Percentiles rank a stretch among this genome's conserved stretches.
phyloP scores from a whole-genome alignment of 1,140 invertebrate species.

The Tetramorium simillimum region DNA sequence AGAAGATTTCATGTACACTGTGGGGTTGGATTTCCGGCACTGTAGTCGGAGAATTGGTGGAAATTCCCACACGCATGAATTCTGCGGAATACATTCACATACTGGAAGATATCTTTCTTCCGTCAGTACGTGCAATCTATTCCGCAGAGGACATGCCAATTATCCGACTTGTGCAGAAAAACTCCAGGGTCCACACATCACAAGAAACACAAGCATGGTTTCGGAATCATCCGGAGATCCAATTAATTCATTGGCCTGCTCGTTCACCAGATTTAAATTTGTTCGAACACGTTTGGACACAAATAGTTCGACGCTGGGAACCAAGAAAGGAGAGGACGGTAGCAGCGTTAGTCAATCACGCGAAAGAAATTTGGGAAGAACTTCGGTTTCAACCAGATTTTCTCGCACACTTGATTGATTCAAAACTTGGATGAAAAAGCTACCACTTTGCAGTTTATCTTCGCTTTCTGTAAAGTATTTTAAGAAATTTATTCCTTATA shows the following conservation, averaged over 20 bases:
- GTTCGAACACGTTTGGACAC: background rate
- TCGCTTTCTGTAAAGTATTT: no score
- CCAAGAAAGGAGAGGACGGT: background rate
- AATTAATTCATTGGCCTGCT: constrained; percentile 17
- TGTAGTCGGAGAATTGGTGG: background rate
- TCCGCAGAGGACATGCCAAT: background rate
- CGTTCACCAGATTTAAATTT: constrained; percentile 10
- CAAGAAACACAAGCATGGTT: background rate
- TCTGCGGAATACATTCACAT: background rate
- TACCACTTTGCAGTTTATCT: no score
- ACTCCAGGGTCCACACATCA: background rate
- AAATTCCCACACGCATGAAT: background rate
- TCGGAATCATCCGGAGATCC: constrained; percentile 7
- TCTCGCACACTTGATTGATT: background rate
- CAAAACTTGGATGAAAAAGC: background rate
- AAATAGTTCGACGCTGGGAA: background rate
- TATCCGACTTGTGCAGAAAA: background rate
- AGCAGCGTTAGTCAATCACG: background rate
- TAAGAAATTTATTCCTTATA: no score
- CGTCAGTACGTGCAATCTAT: background rate
- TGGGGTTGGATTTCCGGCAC: background rate
- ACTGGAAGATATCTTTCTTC: background rate
- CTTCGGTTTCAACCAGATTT: background rate
- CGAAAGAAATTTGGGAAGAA: constrained; percentile 5
- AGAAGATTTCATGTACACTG: background rate